phyloP scores from a whole-genome alignment of 2,797 vertebrate species.

The Gambelia wislizenii region DNA sequence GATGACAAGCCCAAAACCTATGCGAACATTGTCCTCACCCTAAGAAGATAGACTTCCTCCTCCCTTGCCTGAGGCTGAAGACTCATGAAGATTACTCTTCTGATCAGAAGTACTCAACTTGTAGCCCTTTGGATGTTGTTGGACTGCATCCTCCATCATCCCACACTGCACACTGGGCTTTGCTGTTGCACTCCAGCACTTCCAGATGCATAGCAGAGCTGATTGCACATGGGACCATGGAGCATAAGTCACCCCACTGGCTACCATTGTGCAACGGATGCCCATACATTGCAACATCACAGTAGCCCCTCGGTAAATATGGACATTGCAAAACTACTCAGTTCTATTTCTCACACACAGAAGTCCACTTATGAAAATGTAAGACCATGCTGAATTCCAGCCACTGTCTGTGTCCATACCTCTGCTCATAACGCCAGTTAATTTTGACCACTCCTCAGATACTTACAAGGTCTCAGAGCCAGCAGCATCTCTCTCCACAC shows the following conservation, averaged over 20 bases:
- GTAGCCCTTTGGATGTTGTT: not conserved
- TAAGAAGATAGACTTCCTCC: not conserved
- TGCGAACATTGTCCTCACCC: not conserved
- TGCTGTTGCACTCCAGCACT: not conserved
- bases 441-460: not conserved
- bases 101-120: not conserved
- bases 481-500: constrained; percentile 32
- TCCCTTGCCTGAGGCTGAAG: not conserved
- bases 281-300: no score
- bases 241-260: no score
- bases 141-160: no score
- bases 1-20: not conserved
- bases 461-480: constrained; percentile 27
- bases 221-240: no score
- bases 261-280: no score
- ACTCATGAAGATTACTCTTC: not conserved
- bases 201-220: not conserved
- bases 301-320: no score
- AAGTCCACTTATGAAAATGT: no score
- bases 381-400: no score
- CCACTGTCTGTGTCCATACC: no score
- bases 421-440: no score
- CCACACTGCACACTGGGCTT: not conserved
- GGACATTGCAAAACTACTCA: no score
- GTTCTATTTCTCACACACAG: no score